phyloP scores from a whole-genome alignment of 1,140 invertebrate genomes.

The Orius laevigatus region DNA sequence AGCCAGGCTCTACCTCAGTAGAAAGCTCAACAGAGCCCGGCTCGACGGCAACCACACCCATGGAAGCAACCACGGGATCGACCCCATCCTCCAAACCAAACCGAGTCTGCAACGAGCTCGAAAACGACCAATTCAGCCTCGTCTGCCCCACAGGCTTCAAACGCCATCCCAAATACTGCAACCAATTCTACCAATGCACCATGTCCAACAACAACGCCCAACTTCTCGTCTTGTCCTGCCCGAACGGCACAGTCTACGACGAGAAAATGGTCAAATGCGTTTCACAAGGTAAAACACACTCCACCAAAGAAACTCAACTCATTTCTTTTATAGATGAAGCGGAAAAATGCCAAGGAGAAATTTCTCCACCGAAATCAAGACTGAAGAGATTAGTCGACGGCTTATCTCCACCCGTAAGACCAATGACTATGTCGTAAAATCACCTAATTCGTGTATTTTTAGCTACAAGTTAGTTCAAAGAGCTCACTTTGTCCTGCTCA shows the following conservation, averaged over 20 bases:
- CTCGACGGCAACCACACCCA: constrained; percentile 15
- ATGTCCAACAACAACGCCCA: constrained; percentile 41
- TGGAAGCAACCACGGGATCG: constrained; percentile 16
- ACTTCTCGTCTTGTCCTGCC: constrained; percentile 53
- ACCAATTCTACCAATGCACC: constrained; percentile 69
- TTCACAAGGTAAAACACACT: constrained; percentile 23
- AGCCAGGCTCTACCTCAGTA: constrained; percentile 9
- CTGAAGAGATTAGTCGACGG: constrained; percentile 34
- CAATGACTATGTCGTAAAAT: too few relatives aligned
- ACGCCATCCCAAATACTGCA: constrained; percentile 67
- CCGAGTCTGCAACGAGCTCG: constrained; percentile 1
- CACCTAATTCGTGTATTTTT: constrained; percentile 25
- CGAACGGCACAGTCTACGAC: constrained; percentile 56
- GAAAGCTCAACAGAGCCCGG: constrained; percentile 15
- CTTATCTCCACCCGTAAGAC: constrained; percentile 40
- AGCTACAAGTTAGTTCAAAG: constrained; percentile 39
- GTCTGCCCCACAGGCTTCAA: constrained; percentile 66
- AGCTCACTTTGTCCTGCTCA: constrained; percentile 41
- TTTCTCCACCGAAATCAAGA: constrained; percentile 30
- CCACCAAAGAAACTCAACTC: not conserved
- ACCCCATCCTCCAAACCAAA: constrained; percentile 14
- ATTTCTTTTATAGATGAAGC: constrained; percentile 17
- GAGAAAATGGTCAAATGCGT: constrained; percentile 53
- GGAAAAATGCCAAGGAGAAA: constrained; percentile 35
- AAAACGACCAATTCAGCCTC: constrained; percentile 42